Conservation (phyloP, 2,113 vertebrate genomes). For the Petaurus breviceps region DNA sequence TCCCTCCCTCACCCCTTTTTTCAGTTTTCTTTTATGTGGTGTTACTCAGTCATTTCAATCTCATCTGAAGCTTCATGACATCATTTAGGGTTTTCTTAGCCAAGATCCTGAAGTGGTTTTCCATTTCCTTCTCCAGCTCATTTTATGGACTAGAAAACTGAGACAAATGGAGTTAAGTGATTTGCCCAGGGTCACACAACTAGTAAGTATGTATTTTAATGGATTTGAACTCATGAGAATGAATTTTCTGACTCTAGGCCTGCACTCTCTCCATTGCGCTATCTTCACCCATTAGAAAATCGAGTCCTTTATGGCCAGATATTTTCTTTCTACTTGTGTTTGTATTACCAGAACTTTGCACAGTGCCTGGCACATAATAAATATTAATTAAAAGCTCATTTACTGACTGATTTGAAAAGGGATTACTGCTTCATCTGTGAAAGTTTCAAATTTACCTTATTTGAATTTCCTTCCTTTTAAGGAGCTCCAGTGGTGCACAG, state of each 20-base stretch:
- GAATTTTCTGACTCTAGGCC: neutral
- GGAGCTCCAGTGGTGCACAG: neutral
- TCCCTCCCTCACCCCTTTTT: neutral
- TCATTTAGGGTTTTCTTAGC: neutral
- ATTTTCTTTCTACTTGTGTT: neutral
- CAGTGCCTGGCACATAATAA: neutral
- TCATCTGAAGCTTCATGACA: neutral
- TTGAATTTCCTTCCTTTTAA: neutral
- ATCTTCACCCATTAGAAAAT: neutral
- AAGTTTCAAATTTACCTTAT: neutral
- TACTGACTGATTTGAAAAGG: neutral
- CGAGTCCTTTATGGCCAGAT: neutral
- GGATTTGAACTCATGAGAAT: neutral
- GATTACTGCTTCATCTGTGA: neutral
- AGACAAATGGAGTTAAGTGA: neutral
- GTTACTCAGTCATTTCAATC: neutral
- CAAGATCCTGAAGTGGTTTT: neutral
- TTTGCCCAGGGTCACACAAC: neutral
- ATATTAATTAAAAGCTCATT: neutral
- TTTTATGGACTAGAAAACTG: neutral
- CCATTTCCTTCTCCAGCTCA: neutral
- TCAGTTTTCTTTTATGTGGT: neutral
- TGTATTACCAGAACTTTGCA: neutral
- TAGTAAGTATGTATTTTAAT: neutral
- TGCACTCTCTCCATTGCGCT: neutral